Conservation (phyloP, 2,888 invertebrate species). For the Drosophila anomelani region DNA sequence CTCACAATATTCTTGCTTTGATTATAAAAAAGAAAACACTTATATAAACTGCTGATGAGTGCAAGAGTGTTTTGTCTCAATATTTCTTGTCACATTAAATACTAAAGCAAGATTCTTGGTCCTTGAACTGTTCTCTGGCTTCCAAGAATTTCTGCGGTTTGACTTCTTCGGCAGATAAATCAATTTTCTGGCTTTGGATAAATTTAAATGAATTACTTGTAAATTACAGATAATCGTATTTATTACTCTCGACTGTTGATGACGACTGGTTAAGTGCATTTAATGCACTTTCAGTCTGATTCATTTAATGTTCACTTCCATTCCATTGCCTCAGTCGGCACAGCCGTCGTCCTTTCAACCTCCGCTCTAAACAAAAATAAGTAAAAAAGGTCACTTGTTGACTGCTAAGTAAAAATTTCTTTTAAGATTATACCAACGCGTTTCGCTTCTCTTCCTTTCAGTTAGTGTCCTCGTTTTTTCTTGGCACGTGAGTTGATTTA, state of each 20-base stretch:
- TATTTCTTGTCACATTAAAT: background rate
- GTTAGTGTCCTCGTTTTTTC: constrained; percentile 16
- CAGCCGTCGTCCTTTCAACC: background rate
- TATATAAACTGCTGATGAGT: background rate
- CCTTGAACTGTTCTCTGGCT: background rate
- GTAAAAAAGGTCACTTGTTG: constrained; percentile 50
- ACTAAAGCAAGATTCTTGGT: too few relatives aligned
- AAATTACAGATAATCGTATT: constrained; percentile 46
- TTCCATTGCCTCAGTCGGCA: constrained; percentile 41
- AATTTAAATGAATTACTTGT: constrained; percentile 44
- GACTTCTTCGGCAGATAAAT: constrained; percentile 43
- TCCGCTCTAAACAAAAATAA: background rate
- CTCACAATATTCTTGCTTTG: too few relatives aligned
- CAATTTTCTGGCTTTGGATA: constrained; percentile 47
- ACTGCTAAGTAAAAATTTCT: constrained; percentile 37
- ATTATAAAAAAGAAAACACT: background rate
- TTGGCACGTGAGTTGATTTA: constrained; percentile 54
- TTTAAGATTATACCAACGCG: constrained; percentile 13
- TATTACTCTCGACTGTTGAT: constrained; percentile 29
- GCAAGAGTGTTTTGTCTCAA: background rate
- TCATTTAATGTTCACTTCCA: constrained; percentile 47
- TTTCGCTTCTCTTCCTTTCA: constrained; percentile 30
- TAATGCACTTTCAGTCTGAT: constrained; percentile 46
- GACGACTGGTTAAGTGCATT: constrained; percentile 43
- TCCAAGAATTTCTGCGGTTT: background rate